Evolutionary conservation across 1,140 invertebrate genomes (phyloP).

Genomic region (Drosophila nigromelanica): DNA sequence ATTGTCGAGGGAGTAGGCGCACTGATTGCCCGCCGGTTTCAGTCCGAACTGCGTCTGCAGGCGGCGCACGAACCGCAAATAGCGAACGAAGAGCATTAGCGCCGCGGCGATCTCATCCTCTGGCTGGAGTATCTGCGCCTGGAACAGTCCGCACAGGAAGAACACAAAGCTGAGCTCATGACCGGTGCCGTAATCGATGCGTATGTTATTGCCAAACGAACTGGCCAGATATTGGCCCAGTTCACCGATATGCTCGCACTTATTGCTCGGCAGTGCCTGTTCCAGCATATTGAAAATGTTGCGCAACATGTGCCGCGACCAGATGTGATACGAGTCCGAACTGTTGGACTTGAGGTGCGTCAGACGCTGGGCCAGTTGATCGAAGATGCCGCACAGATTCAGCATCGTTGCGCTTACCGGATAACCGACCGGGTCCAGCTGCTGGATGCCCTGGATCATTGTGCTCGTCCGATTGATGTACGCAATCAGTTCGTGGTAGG

Average conservation of each 20-base stretch:
- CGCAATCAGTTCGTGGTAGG: slow-evolving; percentile 37
- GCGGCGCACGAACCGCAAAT: slow-evolving; percentile 47
- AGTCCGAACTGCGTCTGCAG: slow-evolving; percentile 44
- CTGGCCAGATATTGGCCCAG: slow-evolving; percentile 51
- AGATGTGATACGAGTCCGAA: slow-evolving; percentile 25
- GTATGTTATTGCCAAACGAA: slow-evolving; percentile 50
- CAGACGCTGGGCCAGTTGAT: background rate
- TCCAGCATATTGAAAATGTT: slow-evolving; percentile 47
- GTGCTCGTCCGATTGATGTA: slow-evolving; percentile 47
- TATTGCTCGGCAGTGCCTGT: slow-evolving; percentile 29
- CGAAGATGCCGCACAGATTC: slow-evolving; percentile 42
- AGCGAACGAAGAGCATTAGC: slow-evolving; percentile 54
- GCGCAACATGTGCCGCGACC: slow-evolving; percentile 46
- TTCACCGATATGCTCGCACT: slow-evolving; percentile 48
- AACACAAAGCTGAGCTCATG: slow-evolving; percentile 63
- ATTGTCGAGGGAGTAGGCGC: slow-evolving; percentile 55
- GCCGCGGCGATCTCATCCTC: slow-evolving; percentile 48
- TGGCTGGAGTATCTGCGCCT: slow-evolving; percentile 22
- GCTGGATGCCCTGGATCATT: slow-evolving; percentile 46
- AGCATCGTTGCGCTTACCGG: slow-evolving; percentile 35
- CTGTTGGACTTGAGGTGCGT: background rate
- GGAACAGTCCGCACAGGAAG: slow-evolving; percentile 51
- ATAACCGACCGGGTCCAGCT: slow-evolving; percentile 1
- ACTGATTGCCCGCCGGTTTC: slow-evolving; percentile 29
- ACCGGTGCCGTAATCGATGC: slow-evolving; percentile 50